Evolutionary conservation across 2,797 vertebrate species (phyloP).

Genomic region (Lophotriccus pileatus): DNA sequence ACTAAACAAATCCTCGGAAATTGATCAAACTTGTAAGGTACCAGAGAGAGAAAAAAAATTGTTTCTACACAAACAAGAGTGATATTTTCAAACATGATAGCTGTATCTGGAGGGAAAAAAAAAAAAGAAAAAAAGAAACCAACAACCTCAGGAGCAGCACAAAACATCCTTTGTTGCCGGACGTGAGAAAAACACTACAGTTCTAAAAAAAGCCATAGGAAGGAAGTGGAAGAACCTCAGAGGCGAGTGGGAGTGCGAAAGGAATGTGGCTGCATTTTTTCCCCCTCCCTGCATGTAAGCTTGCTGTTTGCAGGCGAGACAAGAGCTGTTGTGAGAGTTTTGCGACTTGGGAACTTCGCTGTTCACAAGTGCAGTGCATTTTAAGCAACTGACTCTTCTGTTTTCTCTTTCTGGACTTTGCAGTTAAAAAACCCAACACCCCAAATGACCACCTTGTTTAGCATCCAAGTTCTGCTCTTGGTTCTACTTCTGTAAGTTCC

Average conservation of each 20-base stretch:
- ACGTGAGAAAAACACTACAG: constrained; percentile 94
- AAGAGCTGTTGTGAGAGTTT: constrained; percentile 26
- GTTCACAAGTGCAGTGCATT: background rate
- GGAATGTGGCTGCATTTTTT: constrained; percentile 84
- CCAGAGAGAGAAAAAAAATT: background rate
- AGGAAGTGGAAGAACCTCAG: constrained; percentile 92
- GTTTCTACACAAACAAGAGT: constrained; percentile 61
- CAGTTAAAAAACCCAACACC: background rate
- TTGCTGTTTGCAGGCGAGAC: background rate
- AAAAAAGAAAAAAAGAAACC: background rate
- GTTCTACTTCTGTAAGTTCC: background rate
- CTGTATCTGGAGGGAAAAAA: background rate
- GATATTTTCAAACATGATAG: constrained; percentile 43
- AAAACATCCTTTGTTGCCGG: constrained; percentile 95
- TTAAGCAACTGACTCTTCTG: background rate
- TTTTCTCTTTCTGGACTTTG: background rate
- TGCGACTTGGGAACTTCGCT: background rate
- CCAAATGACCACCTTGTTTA: background rate
- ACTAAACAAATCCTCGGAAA: background rate
- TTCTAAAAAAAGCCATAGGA: constrained; percentile 98
- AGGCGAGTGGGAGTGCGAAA: constrained; percentile 88
- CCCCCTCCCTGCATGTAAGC: constrained; percentile 57
- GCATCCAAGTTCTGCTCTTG: background rate
- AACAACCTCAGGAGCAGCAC: constrained; percentile 80
- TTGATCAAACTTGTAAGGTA: background rate